Evolutionary conservation across 2,797 vertebrate species (phyloP).

Genomic region (Scolopax bukidnonensis): DNA sequence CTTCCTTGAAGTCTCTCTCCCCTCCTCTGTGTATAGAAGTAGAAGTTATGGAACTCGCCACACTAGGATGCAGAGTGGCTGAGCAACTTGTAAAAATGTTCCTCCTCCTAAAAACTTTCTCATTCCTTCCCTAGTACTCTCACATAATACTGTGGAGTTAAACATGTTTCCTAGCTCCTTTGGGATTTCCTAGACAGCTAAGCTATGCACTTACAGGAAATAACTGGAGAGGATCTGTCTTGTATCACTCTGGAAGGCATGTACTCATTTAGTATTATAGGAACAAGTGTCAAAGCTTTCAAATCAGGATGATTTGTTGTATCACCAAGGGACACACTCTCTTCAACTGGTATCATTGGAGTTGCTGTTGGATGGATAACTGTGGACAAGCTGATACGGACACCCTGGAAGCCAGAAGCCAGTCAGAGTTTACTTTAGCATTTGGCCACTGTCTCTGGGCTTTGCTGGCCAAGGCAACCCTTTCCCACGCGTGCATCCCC

Average conservation of each 20-base stretch:
- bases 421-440: not conserved
- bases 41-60: not conserved
- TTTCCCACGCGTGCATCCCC: accelerated
- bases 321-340: not conserved
- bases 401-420: constrained; percentile 25
- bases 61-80: not conserved
- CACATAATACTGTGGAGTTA: not conserved
- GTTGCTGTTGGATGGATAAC: not conserved
- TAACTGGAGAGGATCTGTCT: not conserved
- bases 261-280: not conserved
- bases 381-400: not conserved
- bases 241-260: not conserved
- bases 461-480: not conserved
- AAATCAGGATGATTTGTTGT: constrained; percentile 13
- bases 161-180: not conserved
- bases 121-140: not conserved
- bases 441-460: not conserved
- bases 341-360: not conserved
- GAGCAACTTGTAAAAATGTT: not conserved
- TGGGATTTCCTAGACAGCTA: not conserved
- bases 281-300: constrained; percentile 6
- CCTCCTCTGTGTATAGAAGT: not conserved
- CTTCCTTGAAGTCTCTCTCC: not conserved
- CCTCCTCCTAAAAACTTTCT: not conserved
- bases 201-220: not conserved